These are phyloP conservation scores for Dipus sagitta DNA, from an alignment of 2,797 vertebrate genomes.

Conservation along the genomic window DNA sequence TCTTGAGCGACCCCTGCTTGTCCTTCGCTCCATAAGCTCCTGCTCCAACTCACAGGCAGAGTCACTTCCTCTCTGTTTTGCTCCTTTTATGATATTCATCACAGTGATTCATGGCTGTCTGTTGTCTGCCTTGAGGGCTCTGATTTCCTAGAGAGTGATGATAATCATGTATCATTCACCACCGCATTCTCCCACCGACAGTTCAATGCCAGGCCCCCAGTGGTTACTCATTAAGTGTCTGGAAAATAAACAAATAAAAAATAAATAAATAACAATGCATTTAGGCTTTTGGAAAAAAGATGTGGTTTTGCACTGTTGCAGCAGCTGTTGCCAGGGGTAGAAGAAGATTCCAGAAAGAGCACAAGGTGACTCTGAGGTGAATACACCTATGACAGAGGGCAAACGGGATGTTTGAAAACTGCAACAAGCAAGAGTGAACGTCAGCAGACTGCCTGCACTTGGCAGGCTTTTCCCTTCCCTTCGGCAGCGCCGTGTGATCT, in stretches of 20 bases:
- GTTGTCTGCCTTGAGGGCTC: not conserved
- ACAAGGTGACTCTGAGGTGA: not conserved
- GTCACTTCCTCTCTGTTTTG: not conserved
- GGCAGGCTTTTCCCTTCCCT: not conserved
- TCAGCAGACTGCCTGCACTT: not conserved
- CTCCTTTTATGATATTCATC: not conserved
- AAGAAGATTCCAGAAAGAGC: not conserved
- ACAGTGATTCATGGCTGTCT: not conserved
- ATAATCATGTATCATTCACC: not conserved
- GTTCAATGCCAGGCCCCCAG: not conserved
- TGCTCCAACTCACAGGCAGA: not conserved
- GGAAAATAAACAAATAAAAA: not conserved
- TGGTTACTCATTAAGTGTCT: conserved; percentile 6
- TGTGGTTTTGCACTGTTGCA: not conserved
- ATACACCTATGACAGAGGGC: not conserved
- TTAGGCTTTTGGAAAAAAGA: not conserved
- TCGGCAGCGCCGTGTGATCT: conserved; percentile 8
- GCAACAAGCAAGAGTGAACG: not conserved
- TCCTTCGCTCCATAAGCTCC: not conserved
- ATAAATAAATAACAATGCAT: not conserved
- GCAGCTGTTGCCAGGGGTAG: not conserved
- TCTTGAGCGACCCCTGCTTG: not conserved
- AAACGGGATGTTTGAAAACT: not conserved
- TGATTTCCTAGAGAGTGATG: conserved; percentile 1
- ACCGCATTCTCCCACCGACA: too few species aligned